Base-by-base conservation (phyloP, 2,797 vertebrate species). In the Diplodus sargus region DNA sequence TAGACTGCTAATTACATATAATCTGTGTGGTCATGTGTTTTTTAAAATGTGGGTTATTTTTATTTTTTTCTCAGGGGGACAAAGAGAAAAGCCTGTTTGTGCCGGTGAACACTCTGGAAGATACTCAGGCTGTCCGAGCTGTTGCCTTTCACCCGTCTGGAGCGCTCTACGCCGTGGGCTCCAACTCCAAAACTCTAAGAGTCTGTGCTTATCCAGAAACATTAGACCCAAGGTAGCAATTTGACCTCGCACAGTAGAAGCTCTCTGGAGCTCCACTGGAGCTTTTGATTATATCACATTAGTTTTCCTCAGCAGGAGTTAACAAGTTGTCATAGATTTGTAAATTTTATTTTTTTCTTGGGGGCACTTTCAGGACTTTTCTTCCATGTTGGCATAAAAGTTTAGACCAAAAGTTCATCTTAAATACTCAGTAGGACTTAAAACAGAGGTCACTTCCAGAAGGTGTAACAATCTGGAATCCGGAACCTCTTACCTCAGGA, bases 101-200 rank as follows among this genome's bases (percentile, higher is more conserved):
- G 18, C 84, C 90, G 7, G 95, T 98, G 70, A 97, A 95, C 74
- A 96, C 96, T 54, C 86, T 99, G 79, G 98, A 99, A 88, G 98
- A 99, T 59, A 97, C 98, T 3, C 98, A 99, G 90, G 98, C 98
- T 62, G 94, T 99, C 49, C 96, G 98, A 84, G 98, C 98, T 9
- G 98, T 99, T 63, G 97, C 98, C 83, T 99, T 99, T 90, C 97
- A 99, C 93, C 98, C 98, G 17, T 95, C 96, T 70, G 98, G 98
- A 51, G 87, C 93, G 52, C 94, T 99, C 53, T 99, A 98, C 58
- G 97, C 98, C 25, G 96, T 98, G 57, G 98, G 98, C 51, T 99
- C 98, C 81, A 99, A 99, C 94, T 98, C 98, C 58, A 99, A 99
- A 94, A 99, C 97, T 3, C 92, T 99, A 51, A 95, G 98, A 11